Percentiles rank a stretch among this genome's conserved stretches.
phyloP scores from a whole-genome alignment of 2,113 vertebrate genomes.

The Pholis gunnellus region DNA sequence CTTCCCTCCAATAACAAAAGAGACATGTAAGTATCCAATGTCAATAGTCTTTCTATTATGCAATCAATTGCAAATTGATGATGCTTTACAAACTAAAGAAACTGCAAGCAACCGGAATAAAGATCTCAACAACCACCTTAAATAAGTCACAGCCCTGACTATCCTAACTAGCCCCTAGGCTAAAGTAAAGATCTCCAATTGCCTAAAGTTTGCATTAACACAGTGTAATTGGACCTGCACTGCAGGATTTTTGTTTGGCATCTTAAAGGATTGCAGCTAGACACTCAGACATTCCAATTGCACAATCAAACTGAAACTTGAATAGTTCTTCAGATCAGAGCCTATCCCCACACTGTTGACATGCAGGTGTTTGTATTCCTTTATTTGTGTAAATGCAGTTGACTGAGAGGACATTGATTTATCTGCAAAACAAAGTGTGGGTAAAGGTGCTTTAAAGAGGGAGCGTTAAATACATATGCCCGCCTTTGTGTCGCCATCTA shows the following conservation, averaged over 20 bases:
- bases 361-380: neutral
- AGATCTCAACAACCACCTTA: neutral
- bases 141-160: neutral
- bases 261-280: neutral
- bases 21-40: constrained; percentile 88
- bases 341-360: constrained; percentile 11
- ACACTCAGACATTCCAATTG: constrained; percentile 28
- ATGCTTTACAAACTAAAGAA: neutral
- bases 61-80: neutral
- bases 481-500: neutral
- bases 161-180: neutral
- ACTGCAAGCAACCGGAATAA: neutral
- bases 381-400: constrained; percentile 1
- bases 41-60: neutral
- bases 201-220: neutral
- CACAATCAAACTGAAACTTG: constrained; percentile 16
- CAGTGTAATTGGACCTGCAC: constrained; percentile 3
- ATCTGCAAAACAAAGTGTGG: neutral
- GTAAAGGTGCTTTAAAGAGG: neutral
- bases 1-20: constrained; percentile 85
- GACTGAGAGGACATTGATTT: neutral
- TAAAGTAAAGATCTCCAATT: neutral
- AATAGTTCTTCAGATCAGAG: constrained; percentile 12
- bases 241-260: neutral
- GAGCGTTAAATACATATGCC: neutral